Evolutionary conservation across 1,140 invertebrate genomes (phyloP).

Genomic region (Diabrotica virgifera): DNA sequence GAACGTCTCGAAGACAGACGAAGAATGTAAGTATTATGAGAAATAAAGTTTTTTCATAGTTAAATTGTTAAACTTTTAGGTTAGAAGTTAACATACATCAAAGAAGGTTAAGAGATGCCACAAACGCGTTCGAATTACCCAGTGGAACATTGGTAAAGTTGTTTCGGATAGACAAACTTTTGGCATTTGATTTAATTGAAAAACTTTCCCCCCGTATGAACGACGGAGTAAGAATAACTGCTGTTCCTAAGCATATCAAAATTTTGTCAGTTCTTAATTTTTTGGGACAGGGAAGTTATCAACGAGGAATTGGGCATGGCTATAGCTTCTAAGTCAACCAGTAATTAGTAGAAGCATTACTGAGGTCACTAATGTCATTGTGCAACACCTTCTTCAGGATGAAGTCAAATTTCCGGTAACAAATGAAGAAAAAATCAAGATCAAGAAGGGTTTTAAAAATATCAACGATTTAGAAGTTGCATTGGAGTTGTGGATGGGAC

Average conservation of each 20-base stretch:
- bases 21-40: too few relatives aligned
- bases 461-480: neutral
- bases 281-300: constrained; percentile 7
- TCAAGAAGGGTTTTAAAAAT: neutral
- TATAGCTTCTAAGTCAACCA: constrained; percentile 4
- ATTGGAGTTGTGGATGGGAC: neutral
- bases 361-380: neutral
- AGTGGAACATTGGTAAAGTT: too few relatives aligned
- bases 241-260: neutral
- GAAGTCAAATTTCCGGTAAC: neutral
- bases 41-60: too few relatives aligned
- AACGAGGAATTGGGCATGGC: neutral
- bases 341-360: neutral
- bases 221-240: neutral
- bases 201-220: too few relatives aligned
- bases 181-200: too few relatives aligned
- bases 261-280: constrained; percentile 1
- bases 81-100: too few relatives aligned
- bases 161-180: too few relatives aligned
- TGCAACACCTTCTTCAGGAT: neutral
- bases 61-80: too few relatives aligned
- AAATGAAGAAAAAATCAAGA: neutral
- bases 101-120: too few relatives aligned
- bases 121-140: too few relatives aligned
- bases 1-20: too few relatives aligned